phyloP scores from a whole-genome alignment of 2,113 vertebrate species.

The Tor tambroides region DNA sequence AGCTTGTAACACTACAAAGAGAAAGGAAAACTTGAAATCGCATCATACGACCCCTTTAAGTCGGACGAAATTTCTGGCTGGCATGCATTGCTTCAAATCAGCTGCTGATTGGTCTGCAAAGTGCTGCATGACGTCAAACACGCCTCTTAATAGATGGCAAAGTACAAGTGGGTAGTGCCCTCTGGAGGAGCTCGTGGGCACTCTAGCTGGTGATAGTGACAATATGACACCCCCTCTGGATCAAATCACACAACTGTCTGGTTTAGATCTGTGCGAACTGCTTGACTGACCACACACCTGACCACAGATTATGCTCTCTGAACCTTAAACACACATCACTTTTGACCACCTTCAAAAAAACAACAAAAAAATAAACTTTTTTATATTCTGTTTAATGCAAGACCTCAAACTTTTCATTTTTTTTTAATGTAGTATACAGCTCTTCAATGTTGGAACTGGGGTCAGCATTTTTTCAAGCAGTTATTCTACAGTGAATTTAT shows the following conservation, averaged over 20 bases:
- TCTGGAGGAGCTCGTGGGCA: too few relatives aligned
- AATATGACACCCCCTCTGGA: neutral
- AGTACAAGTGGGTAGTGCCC: too few relatives aligned
- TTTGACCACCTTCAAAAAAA: too few relatives aligned
- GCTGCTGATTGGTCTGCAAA: too few relatives aligned
- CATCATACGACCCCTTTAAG: too few relatives aligned
- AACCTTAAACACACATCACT: neutral
- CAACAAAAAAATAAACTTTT: too few relatives aligned
- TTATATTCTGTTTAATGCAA: neutral
- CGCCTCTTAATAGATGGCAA: too few relatives aligned
- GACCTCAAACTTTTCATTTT: neutral
- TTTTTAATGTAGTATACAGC: neutral
- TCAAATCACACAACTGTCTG: neutral
- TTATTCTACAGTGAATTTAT: neutral
- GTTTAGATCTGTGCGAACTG: neutral
- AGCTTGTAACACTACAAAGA: too few relatives aligned
- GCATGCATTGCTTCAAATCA: too few relatives aligned
- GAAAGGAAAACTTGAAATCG: too few relatives aligned
- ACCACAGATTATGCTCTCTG: conserved; percentile 4
- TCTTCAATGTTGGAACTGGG: neutral
- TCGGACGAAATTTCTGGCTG: too few relatives aligned
- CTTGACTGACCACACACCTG: conserved; percentile 2
- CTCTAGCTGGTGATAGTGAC: neutral
- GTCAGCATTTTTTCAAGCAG: neutral
- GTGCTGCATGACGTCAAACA: too few relatives aligned